phyloP scores from a whole-genome alignment of 2,113 vertebrate species.

The Onychostoma macrolepis region DNA sequence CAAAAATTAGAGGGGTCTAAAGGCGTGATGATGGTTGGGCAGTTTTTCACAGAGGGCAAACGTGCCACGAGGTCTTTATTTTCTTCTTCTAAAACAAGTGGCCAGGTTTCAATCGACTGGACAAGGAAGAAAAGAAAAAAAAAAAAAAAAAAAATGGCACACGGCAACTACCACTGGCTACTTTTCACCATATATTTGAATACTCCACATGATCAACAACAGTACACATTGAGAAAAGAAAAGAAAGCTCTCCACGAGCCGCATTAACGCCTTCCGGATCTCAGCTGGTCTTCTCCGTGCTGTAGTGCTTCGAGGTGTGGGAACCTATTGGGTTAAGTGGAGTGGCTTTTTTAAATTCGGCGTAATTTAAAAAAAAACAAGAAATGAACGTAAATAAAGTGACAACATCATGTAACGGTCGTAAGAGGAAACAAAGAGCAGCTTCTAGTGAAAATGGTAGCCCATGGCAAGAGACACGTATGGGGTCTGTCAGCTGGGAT shows the following conservation, averaged over 20 bases:
- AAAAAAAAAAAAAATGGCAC: conserved; percentile 80
- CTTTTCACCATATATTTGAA: conserved; percentile 93
- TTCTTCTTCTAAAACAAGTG: conserved; percentile 72
- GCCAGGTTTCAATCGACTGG: conserved; percentile 77
- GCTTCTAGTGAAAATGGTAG: conserved; percentile 80
- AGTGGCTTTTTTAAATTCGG: conserved; percentile 55
- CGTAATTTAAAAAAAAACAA: conserved; percentile 56
- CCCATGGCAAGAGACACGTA: conserved; percentile 68
- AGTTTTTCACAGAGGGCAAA: conserved; percentile 81
- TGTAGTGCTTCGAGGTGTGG: conserved; percentile 88
- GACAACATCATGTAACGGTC: conserved; percentile 59
- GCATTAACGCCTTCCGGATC: conserved; percentile 71
- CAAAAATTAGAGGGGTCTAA: conserved; percentile 80
- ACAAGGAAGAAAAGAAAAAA: conserved; percentile 39
- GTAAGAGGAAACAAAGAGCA: conserved; percentile 69
- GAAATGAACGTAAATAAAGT: conserved; percentile 69
- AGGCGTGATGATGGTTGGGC: conserved; percentile 82
- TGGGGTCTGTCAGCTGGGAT: conserved; percentile 40
- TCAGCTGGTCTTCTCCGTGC: conserved; percentile 71
- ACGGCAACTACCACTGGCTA: conserved; percentile 97
- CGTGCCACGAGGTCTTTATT: conserved; percentile 41
- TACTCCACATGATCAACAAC: conserved; percentile 97
- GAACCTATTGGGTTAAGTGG: conserved; percentile 77
- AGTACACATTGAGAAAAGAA: conserved; percentile 82
- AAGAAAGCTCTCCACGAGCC: conserved; percentile 73